A percentile compares a stretch with the other conserved stretches of the same genome.
Evolutionary conservation across 2,797 vertebrate genomes (phyloP).

Genomic region (Siniperca obscura): DNA sequence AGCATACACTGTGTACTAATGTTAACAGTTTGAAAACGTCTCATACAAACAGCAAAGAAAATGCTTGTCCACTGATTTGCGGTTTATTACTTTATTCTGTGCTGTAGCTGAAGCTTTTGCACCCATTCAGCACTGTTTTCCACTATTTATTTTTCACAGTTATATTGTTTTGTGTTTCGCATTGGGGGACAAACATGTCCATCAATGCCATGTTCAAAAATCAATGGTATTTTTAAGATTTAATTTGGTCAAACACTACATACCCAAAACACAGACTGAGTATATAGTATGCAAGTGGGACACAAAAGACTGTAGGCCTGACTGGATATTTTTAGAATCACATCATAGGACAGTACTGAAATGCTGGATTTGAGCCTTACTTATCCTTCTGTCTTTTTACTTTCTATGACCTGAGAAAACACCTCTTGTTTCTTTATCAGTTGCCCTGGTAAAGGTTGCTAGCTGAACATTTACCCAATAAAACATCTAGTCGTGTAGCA

Average conservation of each 20-base stretch:
- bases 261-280: not conserved
- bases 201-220: not conserved
- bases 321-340: conserved; percentile 41
- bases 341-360: conserved; percentile 41
- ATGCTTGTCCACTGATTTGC: conserved; percentile 3
- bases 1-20: not conserved
- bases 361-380: conserved; percentile 76
- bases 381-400: conserved; percentile 11
- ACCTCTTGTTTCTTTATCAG: not conserved
- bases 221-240: not conserved
- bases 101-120: not conserved
- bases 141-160: not conserved
- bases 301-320: conserved; percentile 22
- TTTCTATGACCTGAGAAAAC: conserved; percentile 19
- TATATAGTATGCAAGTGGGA: conserved; percentile 34
- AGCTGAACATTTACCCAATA: conserved; percentile 12
- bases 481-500: not conserved
- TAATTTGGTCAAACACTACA: not conserved
- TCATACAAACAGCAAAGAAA: conserved; percentile 5
- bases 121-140: not conserved
- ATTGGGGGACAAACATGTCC: not conserved
- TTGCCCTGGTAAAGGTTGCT: not conserved
- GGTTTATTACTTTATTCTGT: not conserved
- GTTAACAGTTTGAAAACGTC: conserved; percentile 9
- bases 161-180: not conserved